Base-by-base conservation (phyloP, 35 echinoderm and acorn worm genomes). In the Heliocidaris erythrogramma region DNA sequence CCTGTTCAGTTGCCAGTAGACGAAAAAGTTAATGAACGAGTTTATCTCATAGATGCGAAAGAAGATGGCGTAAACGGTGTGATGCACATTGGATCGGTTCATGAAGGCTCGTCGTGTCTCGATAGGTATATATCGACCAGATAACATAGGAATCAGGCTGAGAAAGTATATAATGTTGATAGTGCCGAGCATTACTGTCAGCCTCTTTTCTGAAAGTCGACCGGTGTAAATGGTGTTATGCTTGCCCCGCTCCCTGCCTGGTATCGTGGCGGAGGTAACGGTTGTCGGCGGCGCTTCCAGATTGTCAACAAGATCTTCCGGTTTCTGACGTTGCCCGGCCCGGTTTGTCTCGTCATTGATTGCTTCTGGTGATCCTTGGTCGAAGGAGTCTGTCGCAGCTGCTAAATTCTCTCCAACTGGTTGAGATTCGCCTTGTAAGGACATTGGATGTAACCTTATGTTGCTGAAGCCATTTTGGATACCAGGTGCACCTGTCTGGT, bases 21-120 rank as follows among this genome's bases (percentile, higher is more conserved):
- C n/a, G 30, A 92, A 92, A 12, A 92, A 0, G 7, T 92, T 92
- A 29, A 59, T 59, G 9, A 48, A 11, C 13, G 91, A 92, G 91
- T 92, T 92, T 7, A 92, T 59, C 49, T 92, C 91, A 48, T 92
- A 92, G 17, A 56, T 47, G 13, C 91, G 91, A 59, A 48, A 92
- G 91, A 30, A 13, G 2, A 92, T 32, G 29, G 48, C 50, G 49
- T 92, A 92, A 48, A 92, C 2, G 14, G 91, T 52, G 49, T 92
- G 91, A 30, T 30, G n/a, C 14, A 59, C 13, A 30, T 92, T 27
- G n/a, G 91, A 92, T 6, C 16, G 10, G 47, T 13, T 30, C 91
- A 30, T 30, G n/a, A 92, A 12, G 10, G 47, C 16, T 50, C 13
- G 50, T 5, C 47, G 2, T n/a, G 8, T 56, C 11, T 30, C 48